phyloP scores from a whole-genome alignment of 2,113 vertebrate species.

The Pedetes capensis region DNA sequence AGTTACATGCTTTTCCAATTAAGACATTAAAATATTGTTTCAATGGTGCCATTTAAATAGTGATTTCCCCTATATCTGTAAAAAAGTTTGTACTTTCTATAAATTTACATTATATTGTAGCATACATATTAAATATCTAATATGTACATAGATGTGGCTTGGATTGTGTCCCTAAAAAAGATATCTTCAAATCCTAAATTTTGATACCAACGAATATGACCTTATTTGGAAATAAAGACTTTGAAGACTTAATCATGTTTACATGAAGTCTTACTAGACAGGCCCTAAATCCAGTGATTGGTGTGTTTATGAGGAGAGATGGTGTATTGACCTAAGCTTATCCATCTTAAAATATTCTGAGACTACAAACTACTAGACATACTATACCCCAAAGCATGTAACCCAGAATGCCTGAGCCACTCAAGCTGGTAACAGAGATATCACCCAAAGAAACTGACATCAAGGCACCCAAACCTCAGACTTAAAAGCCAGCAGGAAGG shows the following conservation, averaged over 20 bases:
- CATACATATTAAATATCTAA: neutral
- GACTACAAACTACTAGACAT: no score
- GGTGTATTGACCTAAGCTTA: no score
- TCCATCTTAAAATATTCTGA: no score
- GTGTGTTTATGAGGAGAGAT: neutral
- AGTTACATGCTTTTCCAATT: conserved; percentile 56
- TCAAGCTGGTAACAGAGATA: no score
- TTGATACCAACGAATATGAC: neutral
- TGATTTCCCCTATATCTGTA: neutral
- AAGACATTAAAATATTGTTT: conserved; percentile 34
- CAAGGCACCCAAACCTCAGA: no score
- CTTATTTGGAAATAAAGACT: neutral
- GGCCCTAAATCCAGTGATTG: neutral
- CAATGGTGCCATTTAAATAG: neutral
- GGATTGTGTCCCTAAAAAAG: neutral
- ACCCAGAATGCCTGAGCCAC: no score
- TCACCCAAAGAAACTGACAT: no score
- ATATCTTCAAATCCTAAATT: neutral
- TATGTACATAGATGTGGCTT: neutral
- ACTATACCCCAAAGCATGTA: no score
- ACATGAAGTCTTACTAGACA: neutral
- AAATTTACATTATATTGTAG: neutral
- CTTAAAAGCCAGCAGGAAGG: no score
- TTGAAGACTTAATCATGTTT: neutral
- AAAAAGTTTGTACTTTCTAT: neutral